Evolutionary conservation across 2,888 invertebrate species (phyloP).

Genomic region (Paralinhomoeus sp.): DNA sequence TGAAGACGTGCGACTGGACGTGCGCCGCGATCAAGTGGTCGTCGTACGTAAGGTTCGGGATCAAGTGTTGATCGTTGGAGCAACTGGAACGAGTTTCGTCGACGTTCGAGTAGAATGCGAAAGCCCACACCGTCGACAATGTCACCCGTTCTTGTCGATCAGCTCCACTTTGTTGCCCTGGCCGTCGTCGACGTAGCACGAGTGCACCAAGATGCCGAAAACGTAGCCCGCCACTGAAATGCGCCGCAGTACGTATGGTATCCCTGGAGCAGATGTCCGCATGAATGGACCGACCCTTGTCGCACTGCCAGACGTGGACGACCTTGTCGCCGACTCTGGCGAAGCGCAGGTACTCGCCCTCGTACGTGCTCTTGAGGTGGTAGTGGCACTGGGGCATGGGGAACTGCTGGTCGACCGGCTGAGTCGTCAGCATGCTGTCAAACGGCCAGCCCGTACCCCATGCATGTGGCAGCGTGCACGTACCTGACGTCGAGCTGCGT

Average conservation of each 20-base stretch:
- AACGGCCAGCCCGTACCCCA: not conserved
- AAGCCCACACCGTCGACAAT: not conserved
- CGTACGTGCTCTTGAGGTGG: conserved; percentile 13
- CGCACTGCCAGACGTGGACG: conserved; percentile 23
- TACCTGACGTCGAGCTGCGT: conserved; percentile 20
- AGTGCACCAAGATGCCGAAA: conserved; percentile 22
- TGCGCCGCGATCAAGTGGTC: conserved; percentile 9
- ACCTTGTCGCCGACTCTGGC: conserved; percentile 11
- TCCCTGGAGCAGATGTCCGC: too few relatives aligned
- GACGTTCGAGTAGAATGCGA: too few relatives aligned
- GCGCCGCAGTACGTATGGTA: too few relatives aligned
- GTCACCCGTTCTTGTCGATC: conserved; percentile 20
- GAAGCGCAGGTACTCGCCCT: conserved; percentile 6
- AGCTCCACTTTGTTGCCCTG: conserved; percentile 22
- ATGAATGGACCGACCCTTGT: conserved; percentile 12
- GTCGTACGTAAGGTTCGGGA: conserved; percentile 14
- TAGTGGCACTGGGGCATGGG: conserved; percentile 21
- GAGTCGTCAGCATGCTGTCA: conserved; percentile 16
- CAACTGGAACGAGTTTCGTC: conserved; percentile 10
- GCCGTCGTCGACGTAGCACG: conserved; percentile 24
- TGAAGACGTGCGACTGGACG: conserved; percentile 20
- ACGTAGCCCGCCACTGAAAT: conserved; percentile 15
- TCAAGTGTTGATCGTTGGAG: conserved; percentile 15
- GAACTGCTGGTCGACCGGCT: conserved; percentile 18
- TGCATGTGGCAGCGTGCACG: too few relatives aligned